Base-by-base conservation (phyloP, 1,140 invertebrate genomes). In the Drosophila tristis region DNA sequence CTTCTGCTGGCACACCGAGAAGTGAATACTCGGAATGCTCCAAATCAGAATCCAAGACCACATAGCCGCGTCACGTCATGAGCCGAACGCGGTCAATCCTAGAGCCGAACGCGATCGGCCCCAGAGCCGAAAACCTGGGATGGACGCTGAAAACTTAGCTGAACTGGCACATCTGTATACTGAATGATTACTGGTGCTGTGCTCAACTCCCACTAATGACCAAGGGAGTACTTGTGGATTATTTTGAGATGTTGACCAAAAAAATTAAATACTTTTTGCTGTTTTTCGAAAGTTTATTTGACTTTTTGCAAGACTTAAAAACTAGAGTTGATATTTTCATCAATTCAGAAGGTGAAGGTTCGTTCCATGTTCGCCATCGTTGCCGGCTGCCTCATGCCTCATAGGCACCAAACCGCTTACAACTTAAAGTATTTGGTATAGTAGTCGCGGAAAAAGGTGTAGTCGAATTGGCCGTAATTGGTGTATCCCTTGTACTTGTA, bases 261-360 rank as follows among this genome's bases (percentile, higher is more conserved):
- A 31, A 31, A 39, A 11, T 0, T 39, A 13, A 35, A 35, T 35
- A 31, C 8, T 35, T 13, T 13, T 45, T 65, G 50, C 13, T 66
- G 59, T 48, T 85, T 81, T 80, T 80, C 49, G 71, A 80, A 85
- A 77, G 73, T 89, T 89, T 87, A 78, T 87, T 86, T 87, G 59
- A 87, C 84, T 82, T 86, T 86, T 89, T 87, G 84, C 82, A 44
- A 23, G 54, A 43, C 74, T 89, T 84, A 82, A 3, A 53, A 51
- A 31, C 81, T 86, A 82, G 50, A 16, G 51, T 20, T 47, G 23
- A 55, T 9, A 39, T 48, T 54, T 62, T 48, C 42, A 66, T 56
- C 15, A 15, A 49, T 49, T 54, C 74, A 55, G 61, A 42, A 55
- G 42, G 53, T 61, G 61, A 42, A 63, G 42, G 53, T 61, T 76